phyloP scores from a whole-genome alignment of 1,140 invertebrate genomes.

The Papilio xuthus region DNA sequence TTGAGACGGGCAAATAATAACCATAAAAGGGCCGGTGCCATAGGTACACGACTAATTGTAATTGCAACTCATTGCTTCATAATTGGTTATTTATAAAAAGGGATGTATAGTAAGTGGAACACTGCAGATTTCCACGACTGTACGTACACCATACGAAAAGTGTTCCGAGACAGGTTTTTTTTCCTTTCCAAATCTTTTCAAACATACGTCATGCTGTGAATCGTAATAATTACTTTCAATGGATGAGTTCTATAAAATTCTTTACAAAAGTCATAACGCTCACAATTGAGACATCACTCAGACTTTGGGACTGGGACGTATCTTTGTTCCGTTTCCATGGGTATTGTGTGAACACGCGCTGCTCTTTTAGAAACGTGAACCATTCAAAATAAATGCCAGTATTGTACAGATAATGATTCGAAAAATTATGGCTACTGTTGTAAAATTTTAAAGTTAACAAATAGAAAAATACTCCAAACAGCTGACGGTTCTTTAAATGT shows the following conservation, averaged over 20 bases:
- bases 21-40: too few species aligned
- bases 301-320: constrained; percentile 47
- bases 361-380: constrained; percentile 47
- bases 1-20: too few species aligned
- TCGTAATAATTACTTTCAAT: constrained; percentile 53
- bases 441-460: background rate
- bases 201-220: constrained; percentile 51
- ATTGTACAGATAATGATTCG: constrained; percentile 67
- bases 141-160: background rate
- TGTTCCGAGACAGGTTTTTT: background rate
- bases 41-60: too few species aligned
- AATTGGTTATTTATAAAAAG: too few species aligned
- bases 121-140: too few species aligned
- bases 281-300: constrained; percentile 72
- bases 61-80: too few species aligned
- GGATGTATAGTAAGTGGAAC: too few species aligned
- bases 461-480: background rate
- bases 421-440: constrained; percentile 66
- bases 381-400: constrained; percentile 42
- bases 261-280: constrained; percentile 46
- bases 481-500: background rate
- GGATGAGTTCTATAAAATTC: constrained; percentile 58
- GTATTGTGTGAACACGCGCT: constrained; percentile 56
- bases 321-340: constrained; percentile 58
- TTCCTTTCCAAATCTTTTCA: constrained; percentile 49